Evolutionary conservation across 1,140 invertebrate species (phyloP).

Genomic region (Centruroides sculpturatus): DNA sequence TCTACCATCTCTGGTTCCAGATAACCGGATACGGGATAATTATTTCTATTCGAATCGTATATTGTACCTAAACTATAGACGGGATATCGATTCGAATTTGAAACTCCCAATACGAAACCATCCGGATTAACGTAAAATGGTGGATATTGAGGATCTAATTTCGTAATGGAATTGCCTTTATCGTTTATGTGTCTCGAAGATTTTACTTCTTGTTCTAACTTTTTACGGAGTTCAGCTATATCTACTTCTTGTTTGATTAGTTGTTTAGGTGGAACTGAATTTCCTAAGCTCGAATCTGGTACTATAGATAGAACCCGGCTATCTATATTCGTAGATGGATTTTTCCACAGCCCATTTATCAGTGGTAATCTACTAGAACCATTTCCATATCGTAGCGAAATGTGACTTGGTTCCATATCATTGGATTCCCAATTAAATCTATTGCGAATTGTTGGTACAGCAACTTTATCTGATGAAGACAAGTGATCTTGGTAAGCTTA

Average conservation of each 20-base stretch:
- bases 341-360: slow-evolving; percentile 9
- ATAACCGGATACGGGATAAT: background rate
- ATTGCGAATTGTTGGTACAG: too few species aligned
- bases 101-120: background rate
- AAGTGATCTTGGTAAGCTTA: too few species aligned
- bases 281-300: slow-evolving; percentile 2
- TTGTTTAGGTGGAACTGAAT: background rate
- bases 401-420: too few species aligned
- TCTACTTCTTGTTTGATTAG: slow-evolving; percentile 10
- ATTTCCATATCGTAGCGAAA: background rate
- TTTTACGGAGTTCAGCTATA: slow-evolving; percentile 9
- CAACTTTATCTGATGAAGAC: too few species aligned
- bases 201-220: slow-evolving; percentile 5
- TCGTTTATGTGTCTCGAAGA: background rate
- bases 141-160: too few species aligned
- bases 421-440: too few species aligned
- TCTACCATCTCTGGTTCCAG: background rate
- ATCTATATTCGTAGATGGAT: background rate
- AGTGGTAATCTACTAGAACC: slow-evolving; percentile 9
- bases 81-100: background rate
- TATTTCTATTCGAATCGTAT: background rate
- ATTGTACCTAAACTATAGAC: background rate
- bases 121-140: background rate
- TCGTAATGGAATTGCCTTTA: background rate
- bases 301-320: background rate